These are phyloP conservation scores for Hydropotes inermis DNA, from an alignment of 2,113 vertebrate species.

Conservation along the genomic window DNA sequence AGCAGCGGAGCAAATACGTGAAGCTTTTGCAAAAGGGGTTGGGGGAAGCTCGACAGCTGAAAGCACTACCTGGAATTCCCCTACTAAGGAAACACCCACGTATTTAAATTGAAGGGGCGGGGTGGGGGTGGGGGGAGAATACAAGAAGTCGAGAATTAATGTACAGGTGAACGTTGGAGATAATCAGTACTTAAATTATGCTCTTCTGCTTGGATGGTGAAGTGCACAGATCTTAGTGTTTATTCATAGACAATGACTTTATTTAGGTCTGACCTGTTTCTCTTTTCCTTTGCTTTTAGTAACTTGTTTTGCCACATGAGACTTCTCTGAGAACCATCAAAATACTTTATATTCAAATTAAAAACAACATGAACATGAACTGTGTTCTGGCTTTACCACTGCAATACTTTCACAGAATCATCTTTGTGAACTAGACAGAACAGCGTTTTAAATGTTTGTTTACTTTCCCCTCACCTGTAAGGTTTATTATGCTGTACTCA, in stretches of 20 bases:
- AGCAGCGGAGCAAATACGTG: background rate
- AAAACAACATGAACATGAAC: background rate
- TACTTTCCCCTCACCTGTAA: background rate
- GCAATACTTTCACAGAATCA: background rate
- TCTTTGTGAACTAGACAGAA: background rate
- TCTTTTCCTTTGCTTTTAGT: constrained; percentile 26
- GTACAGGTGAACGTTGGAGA: background rate
- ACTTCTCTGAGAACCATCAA: background rate
- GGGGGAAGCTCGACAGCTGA: constrained; percentile 58
- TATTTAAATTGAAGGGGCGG: constrained; percentile 53
- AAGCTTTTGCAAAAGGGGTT: background rate
- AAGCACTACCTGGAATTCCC: constrained; percentile 68
- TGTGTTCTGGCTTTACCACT: background rate
- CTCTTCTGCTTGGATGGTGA: background rate
- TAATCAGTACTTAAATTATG: background rate
- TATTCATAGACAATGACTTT: constrained; percentile 12
- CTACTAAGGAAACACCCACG: constrained; percentile 62
- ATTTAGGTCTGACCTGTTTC: background rate
- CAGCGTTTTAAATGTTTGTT: background rate
- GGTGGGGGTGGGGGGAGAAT: background rate
- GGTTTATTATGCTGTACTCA: background rate
- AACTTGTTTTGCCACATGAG: constrained; percentile 7
- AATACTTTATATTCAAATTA: background rate
- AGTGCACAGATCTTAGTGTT: background rate
- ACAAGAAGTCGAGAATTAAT: background rate